These are phyloP conservation scores for Hassar affinis DNA, from an alignment of 2,113 vertebrate species.

Conservation along the genomic window DNA sequence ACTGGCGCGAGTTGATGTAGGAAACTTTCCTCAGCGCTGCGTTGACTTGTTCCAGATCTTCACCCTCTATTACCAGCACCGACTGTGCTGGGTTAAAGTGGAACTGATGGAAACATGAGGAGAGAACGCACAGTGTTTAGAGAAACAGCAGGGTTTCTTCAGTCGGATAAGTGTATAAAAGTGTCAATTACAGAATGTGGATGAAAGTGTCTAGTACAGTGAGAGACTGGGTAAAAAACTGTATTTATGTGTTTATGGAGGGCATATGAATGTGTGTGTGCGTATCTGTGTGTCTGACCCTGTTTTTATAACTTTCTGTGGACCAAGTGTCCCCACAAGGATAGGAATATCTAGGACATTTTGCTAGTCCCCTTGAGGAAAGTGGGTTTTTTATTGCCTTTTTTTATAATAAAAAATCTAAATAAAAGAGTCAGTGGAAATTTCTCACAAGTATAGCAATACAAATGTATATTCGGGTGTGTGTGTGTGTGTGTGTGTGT, in stretches of 20 bases:
- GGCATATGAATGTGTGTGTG: background rate
- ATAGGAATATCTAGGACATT: too few relatives aligned
- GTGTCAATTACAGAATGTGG: background rate
- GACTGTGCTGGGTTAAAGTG: conserved; percentile 98
- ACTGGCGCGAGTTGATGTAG: conserved; percentile 97
- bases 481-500: background rate
- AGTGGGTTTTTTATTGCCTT: too few relatives aligned
- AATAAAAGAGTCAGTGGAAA: too few relatives aligned
- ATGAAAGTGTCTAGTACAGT: background rate
- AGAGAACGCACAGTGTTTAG: background rate
- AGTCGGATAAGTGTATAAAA: background rate
- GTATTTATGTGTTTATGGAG: background rate
- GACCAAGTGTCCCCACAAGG: too few relatives aligned
- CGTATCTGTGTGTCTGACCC: background rate
- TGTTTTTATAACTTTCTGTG: too few relatives aligned
- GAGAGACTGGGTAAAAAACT: background rate
- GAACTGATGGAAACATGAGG: conserved; percentile 73
- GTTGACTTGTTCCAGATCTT: conserved; percentile 90
- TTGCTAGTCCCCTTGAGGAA: too few relatives aligned
- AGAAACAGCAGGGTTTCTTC: background rate
- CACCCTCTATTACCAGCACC: conserved; percentile 91
- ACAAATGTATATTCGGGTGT: background rate
- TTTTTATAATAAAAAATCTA: too few relatives aligned
- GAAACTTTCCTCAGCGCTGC: conserved; percentile 87
- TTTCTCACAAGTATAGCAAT: too few relatives aligned